Percentiles rank a stretch among this genome's conserved stretches.
phyloP scores from a whole-genome alignment of 2,113 vertebrate species.

The Apodemus sylvaticus region DNA sequence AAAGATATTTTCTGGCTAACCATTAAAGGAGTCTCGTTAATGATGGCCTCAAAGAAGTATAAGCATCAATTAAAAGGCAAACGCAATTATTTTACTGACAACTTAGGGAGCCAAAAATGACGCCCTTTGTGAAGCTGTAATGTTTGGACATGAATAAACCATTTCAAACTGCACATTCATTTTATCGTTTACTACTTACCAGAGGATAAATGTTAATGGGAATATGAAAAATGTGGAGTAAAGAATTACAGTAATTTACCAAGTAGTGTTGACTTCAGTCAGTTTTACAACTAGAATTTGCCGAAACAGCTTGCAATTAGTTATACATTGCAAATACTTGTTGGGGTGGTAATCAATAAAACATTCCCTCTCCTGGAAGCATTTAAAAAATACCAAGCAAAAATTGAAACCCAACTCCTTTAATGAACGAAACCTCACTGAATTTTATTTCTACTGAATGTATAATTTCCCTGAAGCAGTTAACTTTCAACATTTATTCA shows the following conservation, averaged over 20 bases:
- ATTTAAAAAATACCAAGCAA: conserved; percentile 66
- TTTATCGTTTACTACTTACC: conserved; percentile 58
- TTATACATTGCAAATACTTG: conserved; percentile 66
- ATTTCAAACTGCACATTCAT: conserved; percentile 63
- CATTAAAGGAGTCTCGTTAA: conserved; percentile 47
- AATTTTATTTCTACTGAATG: conserved; percentile 55
- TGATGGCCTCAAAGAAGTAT: conserved; percentile 20
- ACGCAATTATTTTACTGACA: conserved; percentile 69
- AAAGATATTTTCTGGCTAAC: conserved; percentile 54
- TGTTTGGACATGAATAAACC: conserved; percentile 53
- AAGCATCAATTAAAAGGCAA: conserved; percentile 61
- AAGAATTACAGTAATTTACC: conserved; percentile 69
- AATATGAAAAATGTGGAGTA: conserved; percentile 76
- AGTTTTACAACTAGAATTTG: conserved; percentile 77
- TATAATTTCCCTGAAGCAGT: conserved; percentile 16
- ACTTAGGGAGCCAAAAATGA: conserved; percentile 40
- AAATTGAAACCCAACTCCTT: neutral
- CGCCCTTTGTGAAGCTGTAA: conserved; percentile 61
- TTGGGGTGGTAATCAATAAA: conserved; percentile 79
- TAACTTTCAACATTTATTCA: conserved; percentile 57
- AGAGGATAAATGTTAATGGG: conserved; percentile 62
- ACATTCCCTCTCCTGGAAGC: conserved; percentile 64
- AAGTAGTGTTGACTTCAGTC: conserved; percentile 64
- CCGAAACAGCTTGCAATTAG: conserved; percentile 74
- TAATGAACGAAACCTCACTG: conserved; percentile 5